Conservation (phyloP, 2,113 vertebrate species). For the Dasyprocta punctata region DNA sequence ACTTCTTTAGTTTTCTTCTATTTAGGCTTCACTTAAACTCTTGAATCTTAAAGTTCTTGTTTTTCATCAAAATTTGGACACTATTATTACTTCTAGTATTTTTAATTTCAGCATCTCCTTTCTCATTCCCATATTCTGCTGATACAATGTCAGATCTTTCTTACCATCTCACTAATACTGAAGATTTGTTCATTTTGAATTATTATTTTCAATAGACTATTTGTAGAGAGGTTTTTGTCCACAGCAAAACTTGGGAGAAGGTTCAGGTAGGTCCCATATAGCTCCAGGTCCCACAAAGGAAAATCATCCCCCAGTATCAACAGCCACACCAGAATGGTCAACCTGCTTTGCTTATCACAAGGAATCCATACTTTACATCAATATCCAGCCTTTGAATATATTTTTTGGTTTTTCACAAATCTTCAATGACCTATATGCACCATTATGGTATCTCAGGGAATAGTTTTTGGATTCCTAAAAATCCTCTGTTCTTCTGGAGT, state of each 20-base stretch:
- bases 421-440: not conserved
- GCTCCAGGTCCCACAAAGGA: accelerated
- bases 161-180: not conserved
- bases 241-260: not conserved
- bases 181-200: not conserved
- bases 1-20: not conserved
- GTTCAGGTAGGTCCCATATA: not conserved
- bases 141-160: not conserved
- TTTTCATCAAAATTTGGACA: not conserved
- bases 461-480: not conserved
- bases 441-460: not conserved
- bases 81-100: not conserved
- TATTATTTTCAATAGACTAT: not conserved
- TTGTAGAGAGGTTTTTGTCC: not conserved
- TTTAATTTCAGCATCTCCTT: not conserved
- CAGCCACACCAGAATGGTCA: not conserved
- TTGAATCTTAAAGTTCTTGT: not conserved
- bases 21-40: not conserved
- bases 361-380: not conserved
- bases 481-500: not conserved
- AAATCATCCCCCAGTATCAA: not conserved
- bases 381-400: not conserved
- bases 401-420: not conserved
- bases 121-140: not conserved
- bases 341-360: not conserved